Conservation (phyloP, 2,888 invertebrate species). For the Cyclophora albipunctata region DNA sequence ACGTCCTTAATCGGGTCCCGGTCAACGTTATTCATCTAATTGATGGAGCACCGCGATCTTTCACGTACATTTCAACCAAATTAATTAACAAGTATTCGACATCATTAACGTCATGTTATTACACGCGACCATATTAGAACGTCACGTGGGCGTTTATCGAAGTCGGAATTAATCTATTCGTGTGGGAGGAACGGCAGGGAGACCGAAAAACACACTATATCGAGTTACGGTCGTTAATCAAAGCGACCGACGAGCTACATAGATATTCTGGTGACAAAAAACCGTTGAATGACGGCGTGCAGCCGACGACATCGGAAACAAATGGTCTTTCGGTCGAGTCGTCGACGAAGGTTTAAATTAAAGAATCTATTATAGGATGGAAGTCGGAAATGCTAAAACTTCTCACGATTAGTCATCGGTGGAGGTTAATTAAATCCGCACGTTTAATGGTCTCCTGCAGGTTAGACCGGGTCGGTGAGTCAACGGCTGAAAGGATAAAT, state of each 20-base stretch:
- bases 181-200: constrained; percentile 37
- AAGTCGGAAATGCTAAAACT: constrained; percentile 28
- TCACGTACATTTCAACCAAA: constrained; percentile 4
- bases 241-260: constrained; percentile 42
- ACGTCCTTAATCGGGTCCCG: too few relatives aligned
- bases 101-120: constrained; percentile 45
- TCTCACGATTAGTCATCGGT: constrained; percentile 45
- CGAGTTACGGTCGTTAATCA: constrained; percentile 62
- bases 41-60: background rate
- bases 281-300: constrained; percentile 37
- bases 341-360: too few relatives aligned
- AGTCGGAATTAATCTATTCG: constrained; percentile 46
- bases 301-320: constrained; percentile 22
- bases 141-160: constrained; percentile 32
- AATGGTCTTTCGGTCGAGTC: constrained; percentile 22
- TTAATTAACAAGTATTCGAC: constrained; percentile 40
- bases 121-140: constrained; percentile 30
- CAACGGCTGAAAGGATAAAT: constrained; percentile 44
- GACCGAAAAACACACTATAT: constrained; percentile 42
- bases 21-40: too few relatives aligned
- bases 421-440: constrained; percentile 48
- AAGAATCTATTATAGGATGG: too few relatives aligned
- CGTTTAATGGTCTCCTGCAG: constrained; percentile 35
- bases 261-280: constrained; percentile 44
- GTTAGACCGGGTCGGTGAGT: constrained; percentile 37